Evolutionary conservation across 2,888 invertebrate species (phyloP), one percentile per base, ranked within the genome.

Genomic region (Lochmaea crataegi): DNA sequence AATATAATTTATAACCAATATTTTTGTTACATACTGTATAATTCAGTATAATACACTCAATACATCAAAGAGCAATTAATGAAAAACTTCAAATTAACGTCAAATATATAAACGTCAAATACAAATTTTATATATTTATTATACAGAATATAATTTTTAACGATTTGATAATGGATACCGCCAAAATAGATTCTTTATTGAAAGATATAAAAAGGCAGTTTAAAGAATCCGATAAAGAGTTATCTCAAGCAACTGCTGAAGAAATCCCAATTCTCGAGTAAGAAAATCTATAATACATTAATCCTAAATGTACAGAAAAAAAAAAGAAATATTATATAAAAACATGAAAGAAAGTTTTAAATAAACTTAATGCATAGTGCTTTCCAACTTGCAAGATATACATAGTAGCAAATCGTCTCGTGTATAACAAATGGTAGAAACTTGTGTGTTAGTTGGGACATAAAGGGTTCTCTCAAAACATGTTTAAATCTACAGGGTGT

Each of bases 151-250:
- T 53, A 18, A n/a, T 53, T 18, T 53, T 53, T 53, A 18, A 18
- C n/a, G 26, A 42, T 16, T 41, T 18, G 0, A 64, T 56, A 64
- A 70, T 69, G 64, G 41, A 56, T 51, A 45, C 57, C 32, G 56
- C 53, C n/a, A 64, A 71, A n/a, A 74, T 74, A 42, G 68, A 71
- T 7, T 38, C 45, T 22, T 53, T 74, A 48, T 58, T 74, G 53
- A 48, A 68, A 42, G 74, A 71, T 64, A 56, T 74, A 5, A 68
- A 68, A 56, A 74, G 42, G n/a, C 64, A 71, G 51, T 71, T 68
- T 11, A 68, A 74, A 14, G 71, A 65, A 42, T 71, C 71, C 2
- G 71, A 74, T 63, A 67, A 68, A 12, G 60, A 48, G 58, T 58
- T 74, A 18, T 38, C 53, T 26, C 48, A 42, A 26, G n/a, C 61